Percentiles rank a stretch among this genome's conserved stretches.
Conservation (phyloP, 2,113 vertebrate species). For the Epinephelus lanceolatus region DNA sequence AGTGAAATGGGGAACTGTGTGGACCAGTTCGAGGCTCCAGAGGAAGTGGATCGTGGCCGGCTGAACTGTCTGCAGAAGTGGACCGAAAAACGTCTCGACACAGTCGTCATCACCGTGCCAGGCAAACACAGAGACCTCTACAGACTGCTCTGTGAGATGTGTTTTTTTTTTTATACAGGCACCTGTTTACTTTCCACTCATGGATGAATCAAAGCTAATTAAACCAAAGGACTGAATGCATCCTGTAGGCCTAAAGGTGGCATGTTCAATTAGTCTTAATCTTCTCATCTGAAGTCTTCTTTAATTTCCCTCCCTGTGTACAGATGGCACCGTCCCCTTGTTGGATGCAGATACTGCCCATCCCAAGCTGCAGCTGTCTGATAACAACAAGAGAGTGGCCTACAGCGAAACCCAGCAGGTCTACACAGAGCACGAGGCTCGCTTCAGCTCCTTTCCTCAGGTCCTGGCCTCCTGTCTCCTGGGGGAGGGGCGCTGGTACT, state of each 20-base stretch:
- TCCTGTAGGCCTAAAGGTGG: neutral
- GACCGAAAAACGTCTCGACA: slow-evolving; percentile 77
- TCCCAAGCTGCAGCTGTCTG: slow-evolving; percentile 81
- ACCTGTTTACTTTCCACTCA: slow-evolving; percentile 2
- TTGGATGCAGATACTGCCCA: slow-evolving; percentile 84
- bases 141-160: slow-evolving; percentile 80
- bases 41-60: slow-evolving; percentile 71
- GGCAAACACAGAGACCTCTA: slow-evolving; percentile 79
- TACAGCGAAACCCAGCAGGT: slow-evolving; percentile 78
- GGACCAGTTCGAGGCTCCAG: slow-evolving; percentile 61
- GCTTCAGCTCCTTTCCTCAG: slow-evolving; percentile 86
- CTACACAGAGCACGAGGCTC: slow-evolving; percentile 71
- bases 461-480: slow-evolving; percentile 72
- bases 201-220: slow-evolving; percentile 24
- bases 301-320: neutral
- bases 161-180: neutral
- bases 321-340: slow-evolving; percentile 80
- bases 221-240: slow-evolving; percentile 4
- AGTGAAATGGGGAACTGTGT: slow-evolving; percentile 32
- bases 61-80: slow-evolving; percentile 80
- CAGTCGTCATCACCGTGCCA: slow-evolving; percentile 67
- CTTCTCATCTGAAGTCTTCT: slow-evolving; percentile 9
- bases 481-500: slow-evolving; percentile 78
- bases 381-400: slow-evolving; percentile 76
- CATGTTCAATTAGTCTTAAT: slow-evolving; percentile 3